Conservation (phyloP, 2,113 vertebrate species). For the Sialia sialis region DNA sequence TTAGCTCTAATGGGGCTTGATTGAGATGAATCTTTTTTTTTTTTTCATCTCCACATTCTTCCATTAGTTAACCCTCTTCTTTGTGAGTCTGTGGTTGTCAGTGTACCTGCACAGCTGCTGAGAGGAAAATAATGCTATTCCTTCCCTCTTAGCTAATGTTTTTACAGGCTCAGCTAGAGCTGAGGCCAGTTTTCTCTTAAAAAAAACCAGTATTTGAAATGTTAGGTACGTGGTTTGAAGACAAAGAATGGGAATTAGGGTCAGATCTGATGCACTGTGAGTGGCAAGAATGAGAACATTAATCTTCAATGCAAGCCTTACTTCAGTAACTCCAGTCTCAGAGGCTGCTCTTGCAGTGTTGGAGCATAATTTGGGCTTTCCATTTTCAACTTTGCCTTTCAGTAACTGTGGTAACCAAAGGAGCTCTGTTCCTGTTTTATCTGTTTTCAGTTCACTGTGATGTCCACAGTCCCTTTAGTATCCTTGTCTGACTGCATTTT, state of each 20-base stretch:
- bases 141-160: neutral
- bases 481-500: neutral
- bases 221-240: neutral
- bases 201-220: neutral
- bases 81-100: neutral
- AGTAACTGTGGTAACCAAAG: neutral
- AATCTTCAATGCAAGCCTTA: neutral
- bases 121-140: neutral
- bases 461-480: neutral
- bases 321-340: neutral
- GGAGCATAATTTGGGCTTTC: neutral
- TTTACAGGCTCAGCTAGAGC: neutral
- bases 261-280: neutral
- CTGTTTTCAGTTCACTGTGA: neutral
- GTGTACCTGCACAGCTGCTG: neutral
- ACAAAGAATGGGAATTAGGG: neutral
- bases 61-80: neutral
- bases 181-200: neutral
- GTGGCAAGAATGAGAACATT: neutral
- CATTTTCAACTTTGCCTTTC: neutral
- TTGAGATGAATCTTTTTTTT: neutral
- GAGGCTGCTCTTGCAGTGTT: neutral
- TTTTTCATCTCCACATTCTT: neutral
- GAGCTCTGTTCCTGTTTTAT: neutral
- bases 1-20: neutral